Evolutionary conservation across 2,113 vertebrate species (phyloP), one percentile per base, ranked within the genome.

Genomic region (Nerophis lumbriciformis): DNA sequence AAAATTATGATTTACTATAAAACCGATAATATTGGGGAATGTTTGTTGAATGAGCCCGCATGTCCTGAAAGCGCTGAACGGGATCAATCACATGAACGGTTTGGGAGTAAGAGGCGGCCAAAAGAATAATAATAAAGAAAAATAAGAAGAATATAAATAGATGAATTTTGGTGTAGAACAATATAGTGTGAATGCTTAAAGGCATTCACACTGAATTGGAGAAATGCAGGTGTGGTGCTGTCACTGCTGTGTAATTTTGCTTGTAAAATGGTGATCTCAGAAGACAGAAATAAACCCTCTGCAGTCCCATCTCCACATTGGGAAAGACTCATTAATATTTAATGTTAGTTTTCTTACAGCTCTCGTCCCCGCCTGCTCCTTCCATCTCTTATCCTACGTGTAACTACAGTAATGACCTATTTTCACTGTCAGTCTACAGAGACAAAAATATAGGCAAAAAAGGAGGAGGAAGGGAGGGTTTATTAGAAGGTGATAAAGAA

Each of bases 351-450:
- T 83, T 78, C 79, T 64, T 65, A 79, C 62, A 76, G 80, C 79
- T 75, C 75, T 82, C 65, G 15, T 76, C 75, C 62, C 79, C 69
- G 72, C 69, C 66, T 67, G 63, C 68, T 68, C 65, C 63, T 63
- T 75, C 69, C 57, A 71, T 74, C 75, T 69, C 76, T 53, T 69
- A 56, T 68, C 82, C 78, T 65, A 72, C 38, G 16, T 73, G 67
- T 82, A 76, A 79, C 81, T 89, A 28, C 28, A 28, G 28, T 28
- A 91, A 89, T 88, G 88, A 87, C 83, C 87, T 81, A 83, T 84
- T 90, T 90, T 88, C 81, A 69, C 71, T 75, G 67, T 80, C 77
- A 72, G 81, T 78, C 77, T 82, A 75, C 78, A 51, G 69, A 61
- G 64, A 79, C 63, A 66, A 74, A 76, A 73, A 80, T 66, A 76